These are phyloP conservation scores for Balearica regulorum DNA, from an alignment of 2,797 vertebrate genomes.

Conservation along the genomic window DNA sequence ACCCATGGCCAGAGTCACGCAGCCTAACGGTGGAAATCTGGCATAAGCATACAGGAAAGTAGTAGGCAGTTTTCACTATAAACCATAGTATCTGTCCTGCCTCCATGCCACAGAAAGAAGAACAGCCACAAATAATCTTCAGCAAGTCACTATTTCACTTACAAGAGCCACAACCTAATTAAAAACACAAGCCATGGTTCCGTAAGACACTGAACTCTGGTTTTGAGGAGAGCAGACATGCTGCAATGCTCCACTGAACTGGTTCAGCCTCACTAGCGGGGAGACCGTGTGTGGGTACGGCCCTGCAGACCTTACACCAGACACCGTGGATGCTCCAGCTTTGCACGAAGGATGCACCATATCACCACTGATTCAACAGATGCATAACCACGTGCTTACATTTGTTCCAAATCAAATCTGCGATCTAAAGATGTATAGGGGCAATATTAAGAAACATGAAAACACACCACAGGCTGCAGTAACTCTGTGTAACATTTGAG, in stretches of 20 bases:
- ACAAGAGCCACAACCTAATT: background rate
- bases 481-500: background rate
- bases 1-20: background rate
- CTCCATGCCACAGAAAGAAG: background rate
- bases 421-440: background rate
- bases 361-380: background rate
- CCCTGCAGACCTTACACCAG: background rate
- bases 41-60: background rate
- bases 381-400: accelerated
- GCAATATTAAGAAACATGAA: background rate
- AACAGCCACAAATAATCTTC: background rate
- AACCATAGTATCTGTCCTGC: background rate
- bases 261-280: background rate
- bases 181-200: background rate
- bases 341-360: accelerated
- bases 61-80: background rate
- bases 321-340: background rate
- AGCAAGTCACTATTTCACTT: background rate
- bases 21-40: background rate
- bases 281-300: accelerated
- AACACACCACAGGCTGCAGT: background rate
- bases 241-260: background rate
- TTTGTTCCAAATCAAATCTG: background rate
- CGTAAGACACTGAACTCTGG: accelerated
- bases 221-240: background rate